Conservation (phyloP, 2,797 vertebrate genomes). For the Synaphobranchus kaupii region DNA sequence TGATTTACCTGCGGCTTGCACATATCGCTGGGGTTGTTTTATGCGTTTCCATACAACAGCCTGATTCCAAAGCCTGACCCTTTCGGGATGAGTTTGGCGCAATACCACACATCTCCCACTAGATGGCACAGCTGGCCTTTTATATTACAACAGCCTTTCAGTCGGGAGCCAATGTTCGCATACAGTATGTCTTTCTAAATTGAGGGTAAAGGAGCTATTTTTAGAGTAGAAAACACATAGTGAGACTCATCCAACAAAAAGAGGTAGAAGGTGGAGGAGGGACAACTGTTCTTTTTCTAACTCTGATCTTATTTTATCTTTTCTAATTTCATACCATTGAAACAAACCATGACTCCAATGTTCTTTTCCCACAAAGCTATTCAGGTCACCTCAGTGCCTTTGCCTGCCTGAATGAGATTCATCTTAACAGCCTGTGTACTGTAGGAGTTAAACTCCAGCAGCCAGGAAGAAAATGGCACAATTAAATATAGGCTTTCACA, state of each 20-base stretch:
- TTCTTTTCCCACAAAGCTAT: not conserved
- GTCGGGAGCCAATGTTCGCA: conserved; percentile 23
- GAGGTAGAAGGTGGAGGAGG: not conserved
- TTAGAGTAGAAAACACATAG: conserved; percentile 42
- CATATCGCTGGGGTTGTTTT: conserved; percentile 30
- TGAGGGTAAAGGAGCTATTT: conserved; percentile 57
- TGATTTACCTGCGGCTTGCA: conserved; percentile 9
- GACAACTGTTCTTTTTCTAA: not conserved
- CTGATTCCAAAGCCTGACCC: not conserved
- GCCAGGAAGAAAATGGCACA: not conserved
- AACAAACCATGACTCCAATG: not conserved
- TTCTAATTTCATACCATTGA: not conserved
- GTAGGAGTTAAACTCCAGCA: not conserved
- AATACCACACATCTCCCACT: conserved; percentile 42
- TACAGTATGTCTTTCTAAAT: conserved; percentile 48
- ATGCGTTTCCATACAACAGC: conserved; percentile 17
- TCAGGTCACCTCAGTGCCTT: not conserved
- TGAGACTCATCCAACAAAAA: not conserved
- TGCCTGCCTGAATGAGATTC: not conserved
- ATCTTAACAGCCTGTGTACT: not conserved
- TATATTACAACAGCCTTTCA: conserved; percentile 35
- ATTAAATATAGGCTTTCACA: not conserved
- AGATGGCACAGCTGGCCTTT: conserved; percentile 56
- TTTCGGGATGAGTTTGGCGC: conserved; percentile 1
- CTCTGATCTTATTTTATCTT: not conserved